Evolutionary conservation across 2,888 invertebrate genomes (phyloP).

Genomic region (Drosophila greeni): DNA sequence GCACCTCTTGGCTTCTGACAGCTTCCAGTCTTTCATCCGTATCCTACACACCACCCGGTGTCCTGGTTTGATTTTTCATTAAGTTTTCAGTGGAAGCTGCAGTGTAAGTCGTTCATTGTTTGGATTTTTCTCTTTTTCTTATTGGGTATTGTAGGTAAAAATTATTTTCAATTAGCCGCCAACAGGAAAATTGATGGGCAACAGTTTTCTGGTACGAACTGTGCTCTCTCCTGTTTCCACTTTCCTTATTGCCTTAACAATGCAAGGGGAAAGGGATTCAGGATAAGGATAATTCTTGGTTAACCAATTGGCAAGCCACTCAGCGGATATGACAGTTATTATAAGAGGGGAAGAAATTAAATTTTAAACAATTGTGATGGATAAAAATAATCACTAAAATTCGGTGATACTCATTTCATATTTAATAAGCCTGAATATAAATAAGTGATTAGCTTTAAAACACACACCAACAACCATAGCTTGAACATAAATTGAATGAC

Average conservation of each 20-base stretch:
- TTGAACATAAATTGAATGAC: background rate
- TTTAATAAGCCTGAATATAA: constrained; percentile 1
- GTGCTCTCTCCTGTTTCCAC: constrained; percentile 2
- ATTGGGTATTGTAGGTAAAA: constrained; percentile 48
- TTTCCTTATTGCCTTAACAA: constrained; percentile 17
- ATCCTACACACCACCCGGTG: background rate
- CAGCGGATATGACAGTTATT: constrained; percentile 1
- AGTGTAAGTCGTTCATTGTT: constrained; percentile 33
- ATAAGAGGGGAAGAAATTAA: background rate
- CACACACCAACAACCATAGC: background rate
- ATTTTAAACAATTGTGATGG: background rate
- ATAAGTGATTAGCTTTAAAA: constrained; percentile 1
- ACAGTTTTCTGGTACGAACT: constrained; percentile 12
- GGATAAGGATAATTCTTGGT: background rate
- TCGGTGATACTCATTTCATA: background rate
- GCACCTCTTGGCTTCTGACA: constrained; percentile 60
- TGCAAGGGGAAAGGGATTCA: background rate
- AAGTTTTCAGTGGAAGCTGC: constrained; percentile 48
- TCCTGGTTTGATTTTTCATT: constrained; percentile 51
- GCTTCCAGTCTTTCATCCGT: constrained; percentile 14
- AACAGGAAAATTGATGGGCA: constrained; percentile 36
- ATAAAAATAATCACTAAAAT: background rate
- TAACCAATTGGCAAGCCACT: background rate
- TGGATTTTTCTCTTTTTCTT: constrained; percentile 23
- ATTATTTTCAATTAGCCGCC: constrained; percentile 70